Evolutionary conservation across 2,888 invertebrate genomes (phyloP).

Genomic region (Pycnomerus fuliginosus): DNA sequence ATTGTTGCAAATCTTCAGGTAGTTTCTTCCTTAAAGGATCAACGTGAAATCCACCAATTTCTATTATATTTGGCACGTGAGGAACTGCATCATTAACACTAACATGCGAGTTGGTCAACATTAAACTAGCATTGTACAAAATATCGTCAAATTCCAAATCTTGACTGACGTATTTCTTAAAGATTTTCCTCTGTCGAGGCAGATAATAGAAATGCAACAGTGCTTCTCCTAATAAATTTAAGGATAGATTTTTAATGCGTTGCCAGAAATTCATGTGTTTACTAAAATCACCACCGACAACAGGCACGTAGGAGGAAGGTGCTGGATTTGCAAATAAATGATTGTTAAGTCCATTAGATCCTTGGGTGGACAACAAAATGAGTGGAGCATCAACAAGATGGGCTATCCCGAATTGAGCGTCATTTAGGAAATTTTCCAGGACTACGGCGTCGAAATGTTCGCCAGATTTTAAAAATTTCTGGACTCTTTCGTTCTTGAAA

Average conservation of each 20-base stretch:
- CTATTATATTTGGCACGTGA: conserved; percentile 57
- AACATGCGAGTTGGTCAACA: conserved; percentile 51
- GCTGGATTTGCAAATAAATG: conserved; percentile 37
- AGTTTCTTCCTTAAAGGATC: conserved; percentile 35
- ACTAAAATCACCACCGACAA: conserved; percentile 7
- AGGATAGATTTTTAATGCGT: conserved; percentile 55
- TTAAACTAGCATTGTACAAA: conserved; percentile 37
- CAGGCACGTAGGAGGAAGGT: conserved; percentile 26
- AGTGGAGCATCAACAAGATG: conserved; percentile 34
- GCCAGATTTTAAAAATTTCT: conserved; percentile 31
- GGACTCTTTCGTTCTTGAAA: conserved; percentile 28
- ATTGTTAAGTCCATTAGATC: conserved; percentile 30
- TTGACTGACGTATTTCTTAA: conserved; percentile 36
- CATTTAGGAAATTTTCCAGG: conserved; percentile 35
- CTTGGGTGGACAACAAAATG: conserved; percentile 29
- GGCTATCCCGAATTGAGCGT: conserved; percentile 32
- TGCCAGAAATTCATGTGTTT: conserved; percentile 55
- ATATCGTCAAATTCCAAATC: conserved; percentile 32
- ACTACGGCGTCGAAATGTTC: conserved; percentile 37
- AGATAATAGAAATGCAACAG: conserved; percentile 24
- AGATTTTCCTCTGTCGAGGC: conserved; percentile 29
- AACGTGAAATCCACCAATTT: conserved; percentile 59
- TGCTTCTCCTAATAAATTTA: conserved; percentile 34
- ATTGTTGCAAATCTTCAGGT: conserved; percentile 31
- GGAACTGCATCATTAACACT: conserved; percentile 55